These are phyloP conservation scores for Ciona savignyi DNA, from an alignment of 23 tunicate species.

Conservation along the genomic window DNA sequence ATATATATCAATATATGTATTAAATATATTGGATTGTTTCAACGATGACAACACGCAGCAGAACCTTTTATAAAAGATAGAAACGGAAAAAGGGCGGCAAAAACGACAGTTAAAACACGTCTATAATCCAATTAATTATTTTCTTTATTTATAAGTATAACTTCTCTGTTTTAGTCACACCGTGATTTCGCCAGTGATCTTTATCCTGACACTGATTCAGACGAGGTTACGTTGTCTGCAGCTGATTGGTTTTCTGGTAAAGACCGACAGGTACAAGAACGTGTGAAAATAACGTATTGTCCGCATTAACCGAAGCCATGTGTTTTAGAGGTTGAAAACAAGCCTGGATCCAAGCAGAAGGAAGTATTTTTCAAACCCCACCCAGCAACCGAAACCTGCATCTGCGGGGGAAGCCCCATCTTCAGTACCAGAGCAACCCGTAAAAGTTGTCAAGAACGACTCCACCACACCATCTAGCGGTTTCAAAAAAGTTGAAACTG, in stretches of 20 bases:
- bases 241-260: conserved; percentile 59
- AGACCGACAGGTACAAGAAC: conserved; percentile 23
- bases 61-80: too few species aligned
- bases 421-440: background rate
- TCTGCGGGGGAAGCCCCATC: background rate
- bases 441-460: background rate
- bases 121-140: too few species aligned
- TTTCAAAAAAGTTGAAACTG: background rate
- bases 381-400: background rate
- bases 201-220: conserved; percentile 76
- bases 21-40: too few species aligned
- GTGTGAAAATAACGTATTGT: too few species aligned
- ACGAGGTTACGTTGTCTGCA: conserved; percentile 48
- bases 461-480: background rate
- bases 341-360: background rate
- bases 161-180: conserved; percentile 44
- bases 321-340: background rate
- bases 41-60: too few species aligned
- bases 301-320: too few species aligned
- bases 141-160: too few species aligned
- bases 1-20: too few species aligned
- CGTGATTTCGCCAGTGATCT: conserved; percentile 62
- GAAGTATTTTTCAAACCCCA: background rate
- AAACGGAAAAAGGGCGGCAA: too few species aligned
- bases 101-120: too few species aligned